A percentile compares a stretch with the other conserved stretches of the same genome.
Conservation (phyloP, 64 coral and sea anemone genomes). For the Dendronephthya gigantea region DNA sequence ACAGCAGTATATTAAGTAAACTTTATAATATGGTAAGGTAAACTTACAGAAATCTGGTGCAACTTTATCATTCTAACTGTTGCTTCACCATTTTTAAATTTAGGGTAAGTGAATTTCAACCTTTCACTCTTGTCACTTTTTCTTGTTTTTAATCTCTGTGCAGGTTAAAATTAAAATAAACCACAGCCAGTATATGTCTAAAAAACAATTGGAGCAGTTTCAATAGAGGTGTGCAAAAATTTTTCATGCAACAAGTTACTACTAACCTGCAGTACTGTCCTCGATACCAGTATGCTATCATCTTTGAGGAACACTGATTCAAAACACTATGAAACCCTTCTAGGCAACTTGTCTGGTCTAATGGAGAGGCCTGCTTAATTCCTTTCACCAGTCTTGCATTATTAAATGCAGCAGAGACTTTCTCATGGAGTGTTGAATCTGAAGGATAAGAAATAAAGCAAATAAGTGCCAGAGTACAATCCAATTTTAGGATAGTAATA, state of each 20-base stretch:
- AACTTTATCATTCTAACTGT: conserved; percentile 23
- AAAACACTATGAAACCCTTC: too few species aligned
- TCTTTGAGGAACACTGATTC: background rate
- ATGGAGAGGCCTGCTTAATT: too few species aligned
- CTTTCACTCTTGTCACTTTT: background rate
- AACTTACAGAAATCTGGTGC: background rate
- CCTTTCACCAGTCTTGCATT: too few species aligned
- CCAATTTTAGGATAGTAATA: too few species aligned
- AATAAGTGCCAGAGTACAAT: too few species aligned
- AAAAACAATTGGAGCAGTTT: background rate
- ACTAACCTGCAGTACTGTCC: conserved; percentile 8
- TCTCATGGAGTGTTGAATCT: too few species aligned
- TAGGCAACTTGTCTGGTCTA: too few species aligned
- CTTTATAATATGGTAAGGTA: background rate
- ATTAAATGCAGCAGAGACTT: too few species aligned
- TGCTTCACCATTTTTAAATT: conserved; percentile 12
- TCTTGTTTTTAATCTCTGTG: background rate
- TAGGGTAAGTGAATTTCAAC: conserved; percentile 12
- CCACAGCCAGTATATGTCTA: conserved; percentile 27
- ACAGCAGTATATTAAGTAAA: too few species aligned
- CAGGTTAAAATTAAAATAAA: conserved; percentile 17
- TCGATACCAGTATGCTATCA: conserved; percentile 6
- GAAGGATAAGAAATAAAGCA: background rate
- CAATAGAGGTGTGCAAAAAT: background rate
- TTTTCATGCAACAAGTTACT: background rate